Conservation (phyloP, 2,113 vertebrate genomes). For the Oophaga pumilio region DNA sequence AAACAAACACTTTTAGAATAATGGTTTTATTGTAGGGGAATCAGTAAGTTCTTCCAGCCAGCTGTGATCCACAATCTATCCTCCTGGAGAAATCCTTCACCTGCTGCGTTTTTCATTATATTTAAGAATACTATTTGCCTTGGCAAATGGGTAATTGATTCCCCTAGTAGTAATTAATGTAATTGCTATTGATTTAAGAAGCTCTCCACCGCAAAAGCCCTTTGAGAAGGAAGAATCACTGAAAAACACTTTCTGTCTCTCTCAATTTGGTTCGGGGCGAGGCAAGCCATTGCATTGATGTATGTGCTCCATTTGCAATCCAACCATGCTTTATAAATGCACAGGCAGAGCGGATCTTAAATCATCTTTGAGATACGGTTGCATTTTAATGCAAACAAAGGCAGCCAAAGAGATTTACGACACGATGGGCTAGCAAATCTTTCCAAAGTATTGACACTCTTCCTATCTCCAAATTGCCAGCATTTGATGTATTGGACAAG, state of each 20-base stretch:
- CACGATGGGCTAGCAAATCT: slow-evolving; percentile 40
- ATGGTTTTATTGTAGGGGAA: slow-evolving; percentile 23
- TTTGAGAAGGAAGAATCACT: slow-evolving; percentile 15
- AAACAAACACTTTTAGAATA: not conserved
- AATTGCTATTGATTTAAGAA: slow-evolving; percentile 56
- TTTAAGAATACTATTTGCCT: slow-evolving; percentile 48
- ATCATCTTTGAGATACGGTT: slow-evolving; percentile 53
- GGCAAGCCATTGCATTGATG: slow-evolving; percentile 43
- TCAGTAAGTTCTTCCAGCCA: not conserved
- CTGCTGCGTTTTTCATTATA: slow-evolving; percentile 45
- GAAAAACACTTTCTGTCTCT: slow-evolving; percentile 43
- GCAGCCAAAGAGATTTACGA: slow-evolving; percentile 53
- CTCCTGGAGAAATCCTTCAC: slow-evolving; percentile 3
- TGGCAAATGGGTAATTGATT: slow-evolving; percentile 53
- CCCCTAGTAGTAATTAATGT: slow-evolving; percentile 51
- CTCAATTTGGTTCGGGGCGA: slow-evolving; percentile 38
- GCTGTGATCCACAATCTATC: slow-evolving; percentile 10
- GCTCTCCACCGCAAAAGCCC: slow-evolving; percentile 24
- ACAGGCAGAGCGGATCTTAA: slow-evolving; percentile 47
- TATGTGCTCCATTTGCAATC: slow-evolving; percentile 57
- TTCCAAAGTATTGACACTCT: slow-evolving; percentile 54
- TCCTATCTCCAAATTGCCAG: slow-evolving; percentile 41
- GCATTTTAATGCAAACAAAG: slow-evolving; percentile 56
- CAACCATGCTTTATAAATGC: slow-evolving; percentile 55
- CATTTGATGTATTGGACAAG: slow-evolving; percentile 36